A percentile compares a stretch with the other conserved stretches of the same genome.
phyloP scores from a whole-genome alignment of 2,888 invertebrate species.

The Drosophila borborema region DNA sequence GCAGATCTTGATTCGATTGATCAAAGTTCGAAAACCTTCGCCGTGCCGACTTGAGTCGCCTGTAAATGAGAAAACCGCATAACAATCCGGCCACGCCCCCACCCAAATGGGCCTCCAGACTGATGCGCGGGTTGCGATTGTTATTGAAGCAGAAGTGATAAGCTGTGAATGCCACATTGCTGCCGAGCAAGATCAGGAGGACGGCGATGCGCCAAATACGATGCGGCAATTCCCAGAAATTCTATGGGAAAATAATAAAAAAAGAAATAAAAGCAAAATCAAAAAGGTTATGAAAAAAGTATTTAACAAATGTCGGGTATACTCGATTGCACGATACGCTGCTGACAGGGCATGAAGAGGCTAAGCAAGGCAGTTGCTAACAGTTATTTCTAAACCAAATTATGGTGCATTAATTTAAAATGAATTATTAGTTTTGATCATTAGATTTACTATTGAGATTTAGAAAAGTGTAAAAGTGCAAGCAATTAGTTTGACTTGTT shows the following conservation, averaged over 20 bases:
- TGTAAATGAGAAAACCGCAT: constrained; percentile 66
- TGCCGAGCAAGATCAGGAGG: constrained; percentile 88
- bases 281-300: constrained; percentile 28
- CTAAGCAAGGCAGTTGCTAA: no score
- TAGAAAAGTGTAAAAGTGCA: no score
- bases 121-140: constrained; percentile 86
- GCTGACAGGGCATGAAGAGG: neutral
- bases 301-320: constrained; percentile 14
- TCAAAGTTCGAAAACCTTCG: neutral
- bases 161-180: constrained; percentile 88
- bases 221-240: constrained; percentile 85
- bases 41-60: constrained; percentile 3
- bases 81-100: constrained; percentile 89
- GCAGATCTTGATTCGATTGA: constrained; percentile 1
- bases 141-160: constrained; percentile 85
- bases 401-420: no score
- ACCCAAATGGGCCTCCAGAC: constrained; percentile 90
- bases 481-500: no score
- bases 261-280: constrained; percentile 13
- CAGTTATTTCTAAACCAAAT: neutral
- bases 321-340: neutral
- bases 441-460: no score
- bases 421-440: no score
- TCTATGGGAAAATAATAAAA: constrained; percentile 82
- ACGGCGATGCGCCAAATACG: constrained; percentile 87